Percentiles rank a stretch among this genome's conserved stretches.
Conservation (phyloP, 2,888 invertebrate species). For the Meloe dianella region DNA sequence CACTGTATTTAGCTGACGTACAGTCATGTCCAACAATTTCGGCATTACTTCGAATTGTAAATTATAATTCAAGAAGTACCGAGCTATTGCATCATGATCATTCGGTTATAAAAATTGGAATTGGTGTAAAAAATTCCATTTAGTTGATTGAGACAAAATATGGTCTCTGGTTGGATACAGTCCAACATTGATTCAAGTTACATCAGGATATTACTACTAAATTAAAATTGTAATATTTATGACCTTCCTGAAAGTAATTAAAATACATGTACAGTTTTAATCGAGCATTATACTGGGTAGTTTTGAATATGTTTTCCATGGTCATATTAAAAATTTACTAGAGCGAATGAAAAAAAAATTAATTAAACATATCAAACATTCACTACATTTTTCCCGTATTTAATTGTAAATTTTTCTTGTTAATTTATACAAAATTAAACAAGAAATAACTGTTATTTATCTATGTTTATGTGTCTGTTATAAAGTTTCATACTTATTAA, state of each 20-base stretch:
- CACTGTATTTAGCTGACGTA: too few species aligned
- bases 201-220: conserved; percentile 18
- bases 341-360: background rate
- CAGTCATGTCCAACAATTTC: too few species aligned
- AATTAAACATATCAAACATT: too few species aligned
- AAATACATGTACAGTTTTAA: conserved; percentile 28
- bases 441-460: too few species aligned
- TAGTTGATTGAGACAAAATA: background rate
- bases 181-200: background rate
- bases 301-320: background rate
- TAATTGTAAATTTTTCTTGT: background rate
- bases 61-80: too few species aligned
- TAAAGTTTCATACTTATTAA: too few species aligned
- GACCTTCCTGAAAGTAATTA: conserved; percentile 31
- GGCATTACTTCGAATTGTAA: too few species aligned
- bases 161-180: background rate
- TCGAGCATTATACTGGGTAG: conserved; percentile 19
- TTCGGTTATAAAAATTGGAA: too few species aligned
- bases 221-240: conserved; percentile 35
- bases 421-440: too few species aligned
- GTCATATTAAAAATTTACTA: background rate
- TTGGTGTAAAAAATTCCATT: too few species aligned
- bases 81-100: too few species aligned
- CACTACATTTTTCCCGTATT: background rate
- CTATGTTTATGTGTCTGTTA: too few species aligned